Percentiles rank a stretch among this genome's conserved stretches.
Conservation (phyloP, 2,888 invertebrate species). For the Chaetogeoica ovagalla region DNA sequence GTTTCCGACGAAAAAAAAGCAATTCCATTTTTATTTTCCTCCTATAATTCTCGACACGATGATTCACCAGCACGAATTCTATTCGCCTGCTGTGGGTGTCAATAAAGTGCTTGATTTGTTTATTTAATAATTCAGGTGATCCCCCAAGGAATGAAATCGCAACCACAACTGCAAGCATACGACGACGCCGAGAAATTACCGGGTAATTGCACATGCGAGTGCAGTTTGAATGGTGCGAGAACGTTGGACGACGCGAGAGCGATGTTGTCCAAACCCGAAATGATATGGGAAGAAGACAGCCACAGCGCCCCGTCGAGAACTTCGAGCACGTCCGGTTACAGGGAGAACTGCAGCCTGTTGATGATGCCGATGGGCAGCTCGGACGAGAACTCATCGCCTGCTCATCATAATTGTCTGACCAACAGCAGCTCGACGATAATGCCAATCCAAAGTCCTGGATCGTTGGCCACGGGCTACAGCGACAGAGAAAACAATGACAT, state of each 20-base stretch:
- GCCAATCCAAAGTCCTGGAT: slow-evolving; percentile 11
- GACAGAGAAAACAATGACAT: not conserved
- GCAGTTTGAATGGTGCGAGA: not conserved
- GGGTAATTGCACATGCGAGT: slow-evolving; percentile 2
- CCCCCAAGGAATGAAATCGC: slow-evolving; percentile 20
- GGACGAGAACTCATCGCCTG: slow-evolving; percentile 39
- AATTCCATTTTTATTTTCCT: no score
- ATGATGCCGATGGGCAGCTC: slow-evolving; percentile 61
- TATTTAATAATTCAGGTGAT: slow-evolving; percentile 8
- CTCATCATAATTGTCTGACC: slow-evolving; percentile 20
- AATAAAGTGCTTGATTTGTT: not conserved
- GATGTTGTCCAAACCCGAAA: slow-evolving; percentile 20
- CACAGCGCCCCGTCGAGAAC: slow-evolving; percentile 54
- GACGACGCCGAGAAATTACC: not conserved
- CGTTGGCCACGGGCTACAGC: not conserved
- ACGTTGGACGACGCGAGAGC: not conserved
- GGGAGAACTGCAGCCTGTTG: slow-evolving; percentile 67
- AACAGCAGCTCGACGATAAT: slow-evolving; percentile 42
- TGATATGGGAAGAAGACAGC: slow-evolving; percentile 57
- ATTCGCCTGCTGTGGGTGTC: no score
- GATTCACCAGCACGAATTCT: no score
- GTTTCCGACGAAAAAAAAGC: no score
- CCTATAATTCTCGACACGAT: no score
- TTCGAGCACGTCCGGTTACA: slow-evolving; percentile 63
- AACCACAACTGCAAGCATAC: not conserved